Conservation (phyloP, 2,113 vertebrate species). For the Raja brachyura region DNA sequence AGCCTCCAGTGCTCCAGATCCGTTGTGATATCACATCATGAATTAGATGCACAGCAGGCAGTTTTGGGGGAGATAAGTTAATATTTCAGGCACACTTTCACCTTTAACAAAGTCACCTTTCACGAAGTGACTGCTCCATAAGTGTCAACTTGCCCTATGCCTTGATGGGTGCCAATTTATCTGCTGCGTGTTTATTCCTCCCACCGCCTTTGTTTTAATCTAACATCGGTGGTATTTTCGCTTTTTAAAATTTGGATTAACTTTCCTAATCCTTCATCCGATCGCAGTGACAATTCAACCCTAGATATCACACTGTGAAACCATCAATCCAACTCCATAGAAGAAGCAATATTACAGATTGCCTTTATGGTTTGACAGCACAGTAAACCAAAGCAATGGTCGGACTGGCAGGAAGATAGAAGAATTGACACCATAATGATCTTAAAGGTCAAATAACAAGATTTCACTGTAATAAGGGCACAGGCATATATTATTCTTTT, state of each 20-base stretch:
- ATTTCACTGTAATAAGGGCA: not conserved
- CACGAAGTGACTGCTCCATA: not conserved
- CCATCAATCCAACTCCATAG: conserved; percentile 4
- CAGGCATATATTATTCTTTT: not conserved
- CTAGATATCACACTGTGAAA: not conserved
- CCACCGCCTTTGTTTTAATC: not conserved
- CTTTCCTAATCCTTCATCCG: not conserved
- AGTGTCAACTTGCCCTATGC: not conserved
- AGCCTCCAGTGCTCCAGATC: not conserved
- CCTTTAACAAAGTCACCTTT: not conserved
- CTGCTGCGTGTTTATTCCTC: not conserved
- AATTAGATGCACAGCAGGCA: not conserved
- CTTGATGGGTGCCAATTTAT: not conserved
- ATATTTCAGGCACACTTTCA: not conserved
- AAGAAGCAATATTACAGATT: not conserved
- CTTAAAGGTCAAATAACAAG: conserved; percentile 26
- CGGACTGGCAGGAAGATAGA: conserved; percentile 5
- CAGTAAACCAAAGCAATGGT: conserved; percentile 1
- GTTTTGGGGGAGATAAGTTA: not conserved
- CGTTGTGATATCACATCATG: not conserved
- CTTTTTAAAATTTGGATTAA: not conserved
- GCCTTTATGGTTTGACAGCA: not conserved
- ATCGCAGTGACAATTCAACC: conserved; percentile 1
- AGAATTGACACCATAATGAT: conserved; percentile 10
- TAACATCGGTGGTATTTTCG: not conserved